phyloP scores from a whole-genome alignment of 2,797 vertebrate species.

The Petrocephalus sullivani region DNA sequence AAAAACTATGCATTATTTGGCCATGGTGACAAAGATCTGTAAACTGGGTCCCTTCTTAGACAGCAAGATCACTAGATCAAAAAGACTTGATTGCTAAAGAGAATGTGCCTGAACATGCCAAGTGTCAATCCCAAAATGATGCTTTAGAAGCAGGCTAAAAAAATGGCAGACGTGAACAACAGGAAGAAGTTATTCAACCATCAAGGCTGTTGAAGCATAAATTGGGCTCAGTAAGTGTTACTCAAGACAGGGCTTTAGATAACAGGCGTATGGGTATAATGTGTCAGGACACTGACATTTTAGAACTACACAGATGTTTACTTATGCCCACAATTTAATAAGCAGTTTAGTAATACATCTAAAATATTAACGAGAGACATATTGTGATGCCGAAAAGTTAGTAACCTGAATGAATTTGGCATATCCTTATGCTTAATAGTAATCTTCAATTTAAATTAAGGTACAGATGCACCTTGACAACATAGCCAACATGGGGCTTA shows the following conservation, averaged over 20 bases:
- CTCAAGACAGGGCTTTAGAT: not conserved
- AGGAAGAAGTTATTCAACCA: not conserved
- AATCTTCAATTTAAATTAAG: not conserved
- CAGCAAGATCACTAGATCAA: not conserved
- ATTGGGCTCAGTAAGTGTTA: not conserved
- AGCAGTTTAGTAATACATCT: not conserved
- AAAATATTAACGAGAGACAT: not conserved
- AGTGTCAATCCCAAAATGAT: not conserved
- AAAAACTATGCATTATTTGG: not conserved
- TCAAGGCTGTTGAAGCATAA: not conserved
- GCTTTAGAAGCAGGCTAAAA: not conserved
- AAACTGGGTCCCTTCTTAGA: not conserved
- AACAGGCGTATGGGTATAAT: not conserved
- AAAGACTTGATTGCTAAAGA: not conserved
- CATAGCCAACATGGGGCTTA: not conserved
- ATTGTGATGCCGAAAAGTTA: not conserved
- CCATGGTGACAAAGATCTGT: not conserved
- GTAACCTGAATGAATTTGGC: not conserved
- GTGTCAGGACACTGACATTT: not conserved
- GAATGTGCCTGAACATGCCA: not conserved
- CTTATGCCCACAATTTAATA: not conserved
- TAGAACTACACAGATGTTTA: not conserved
- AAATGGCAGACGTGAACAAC: not conserved
- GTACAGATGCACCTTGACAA: too few relatives aligned
- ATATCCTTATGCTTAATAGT: not conserved